Evolutionary conservation across 1,140 invertebrate species (phyloP), one percentile per base, ranked within the genome.

Genomic region (Hermetia illucens): DNA sequence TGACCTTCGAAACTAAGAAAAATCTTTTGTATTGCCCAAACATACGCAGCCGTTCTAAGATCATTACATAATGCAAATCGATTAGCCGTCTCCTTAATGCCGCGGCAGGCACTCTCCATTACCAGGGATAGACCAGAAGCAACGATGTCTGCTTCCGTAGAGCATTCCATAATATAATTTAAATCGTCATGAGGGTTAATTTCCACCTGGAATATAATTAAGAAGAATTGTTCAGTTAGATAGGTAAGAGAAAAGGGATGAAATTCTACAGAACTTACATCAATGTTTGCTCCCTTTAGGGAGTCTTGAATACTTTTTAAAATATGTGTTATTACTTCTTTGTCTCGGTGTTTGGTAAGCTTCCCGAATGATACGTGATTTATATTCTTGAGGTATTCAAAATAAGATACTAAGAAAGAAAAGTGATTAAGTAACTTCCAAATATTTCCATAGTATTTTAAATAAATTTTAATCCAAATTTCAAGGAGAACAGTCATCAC

Each of bases 301-400:
- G 53, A 53, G 10, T 55, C 40, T 24, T 55, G 56, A 5, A 61
- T 50, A 0, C 51, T 51, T 17, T 51, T 53, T 2, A 55, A 34
- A 5, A 50, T 33, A 25, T 49, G 51, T 15, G 44, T 30, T 5
- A 59, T 51, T 1, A 55, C 34, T 6, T 48, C 31, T 1, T 44
- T 42, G 2, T 46, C 47, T 4, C 46, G 41, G 35, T 50, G 51
- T 2, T 89, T 89, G 15, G 80, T 81, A 25, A 93, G 66, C 46
- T 86, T 73, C 3, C 88, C 89, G 58, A 82, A 92, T 42, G 82
- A 85, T 16, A 88, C 83, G 55, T 91, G 86, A 50, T 86, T 91
- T 6, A 93, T 63, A 56, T 93, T 92, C 62, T 93, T 93, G 22
- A 93, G 62, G 77, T 82, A 91, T 54, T 93, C 90, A 59, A 93